phyloP scores from a whole-genome alignment of 2,888 invertebrate species.

The Pharmacophagus antenor region DNA sequence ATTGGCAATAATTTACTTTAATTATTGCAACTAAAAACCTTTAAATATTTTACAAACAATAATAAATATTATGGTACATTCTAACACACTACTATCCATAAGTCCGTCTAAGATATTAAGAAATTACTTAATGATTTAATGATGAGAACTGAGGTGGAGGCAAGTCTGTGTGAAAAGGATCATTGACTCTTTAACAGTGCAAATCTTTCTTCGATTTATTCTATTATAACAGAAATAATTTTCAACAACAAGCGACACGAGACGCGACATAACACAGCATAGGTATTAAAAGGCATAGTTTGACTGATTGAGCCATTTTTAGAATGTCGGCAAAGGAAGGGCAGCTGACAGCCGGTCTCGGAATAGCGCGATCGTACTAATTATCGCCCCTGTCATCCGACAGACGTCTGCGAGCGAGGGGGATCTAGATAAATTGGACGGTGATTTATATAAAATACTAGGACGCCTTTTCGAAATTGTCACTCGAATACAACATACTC shows the following conservation, averaged over 20 bases:
- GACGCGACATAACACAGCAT: slow-evolving; percentile 2
- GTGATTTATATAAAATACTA: slow-evolving; percentile 32
- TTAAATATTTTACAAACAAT: no score
- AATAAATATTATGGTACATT: no score
- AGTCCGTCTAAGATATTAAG: background rate
- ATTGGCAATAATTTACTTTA: no score
- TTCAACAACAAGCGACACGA: slow-evolving; percentile 44
- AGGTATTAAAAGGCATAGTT: slow-evolving; percentile 43
- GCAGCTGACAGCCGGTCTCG: slow-evolving; percentile 44
- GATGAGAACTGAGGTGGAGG: background rate
- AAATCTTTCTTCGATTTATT: slow-evolving; percentile 5
- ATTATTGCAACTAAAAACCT: no score
- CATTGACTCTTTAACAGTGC: background rate
- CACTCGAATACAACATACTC: slow-evolving; percentile 7
- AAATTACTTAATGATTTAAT: background rate
- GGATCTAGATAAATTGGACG: slow-evolving; percentile 44
- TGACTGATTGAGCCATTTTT: slow-evolving; percentile 79
- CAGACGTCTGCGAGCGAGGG: slow-evolving; percentile 38
- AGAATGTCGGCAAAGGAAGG: slow-evolving; percentile 56
- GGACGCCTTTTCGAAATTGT: slow-evolving; percentile 24
- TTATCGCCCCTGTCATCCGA: slow-evolving; percentile 70
- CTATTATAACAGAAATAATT: slow-evolving; percentile 35
- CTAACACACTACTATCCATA: no score
- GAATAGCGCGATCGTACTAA: slow-evolving; percentile 73
- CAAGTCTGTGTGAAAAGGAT: background rate